These are phyloP conservation scores for Xestia ashworthii DNA, from an alignment of 2,888 invertebrate genomes.

Conservation along the genomic window DNA sequence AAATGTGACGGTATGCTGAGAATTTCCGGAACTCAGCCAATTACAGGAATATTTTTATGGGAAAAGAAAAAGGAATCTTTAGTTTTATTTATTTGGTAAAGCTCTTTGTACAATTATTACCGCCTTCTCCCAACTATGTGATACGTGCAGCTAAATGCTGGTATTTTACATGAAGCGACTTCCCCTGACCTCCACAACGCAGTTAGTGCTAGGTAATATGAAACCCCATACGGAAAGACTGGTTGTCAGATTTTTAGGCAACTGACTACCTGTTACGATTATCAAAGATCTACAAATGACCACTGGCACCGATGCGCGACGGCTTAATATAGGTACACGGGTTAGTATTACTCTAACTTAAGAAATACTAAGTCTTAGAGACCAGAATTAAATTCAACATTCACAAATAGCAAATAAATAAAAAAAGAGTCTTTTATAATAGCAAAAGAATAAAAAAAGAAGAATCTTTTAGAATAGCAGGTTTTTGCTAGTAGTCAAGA, in stretches of 20 bases:
- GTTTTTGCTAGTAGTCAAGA: too few relatives aligned
- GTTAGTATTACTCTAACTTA: too few relatives aligned
- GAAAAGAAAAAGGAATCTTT: background rate
- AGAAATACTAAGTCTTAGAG: background rate
- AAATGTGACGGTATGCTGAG: slow-evolving; percentile 28
- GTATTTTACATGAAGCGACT: background rate
- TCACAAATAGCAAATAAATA: background rate
- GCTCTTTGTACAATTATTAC: background rate
- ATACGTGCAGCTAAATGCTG: background rate
- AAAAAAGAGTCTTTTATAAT: background rate
- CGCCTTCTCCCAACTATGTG: background rate
- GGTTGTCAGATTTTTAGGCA: too few relatives aligned
- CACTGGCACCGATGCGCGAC: background rate
- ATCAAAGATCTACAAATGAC: background rate
- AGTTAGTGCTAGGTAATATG: background rate
- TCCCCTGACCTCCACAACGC: background rate
- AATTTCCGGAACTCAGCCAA: slow-evolving; percentile 37
- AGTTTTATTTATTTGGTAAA: background rate
- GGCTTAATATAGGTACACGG: too few relatives aligned
- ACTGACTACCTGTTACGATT: background rate
- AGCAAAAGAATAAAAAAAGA: background rate
- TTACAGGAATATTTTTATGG: slow-evolving; percentile 52
- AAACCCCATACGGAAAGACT: too few relatives aligned
- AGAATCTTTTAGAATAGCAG: too few relatives aligned
- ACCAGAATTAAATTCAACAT: background rate